A percentile compares a stretch with the other conserved stretches of the same genome.
phyloP scores from a whole-genome alignment of 2,888 invertebrate species.

The Nasonia oneida region DNA sequence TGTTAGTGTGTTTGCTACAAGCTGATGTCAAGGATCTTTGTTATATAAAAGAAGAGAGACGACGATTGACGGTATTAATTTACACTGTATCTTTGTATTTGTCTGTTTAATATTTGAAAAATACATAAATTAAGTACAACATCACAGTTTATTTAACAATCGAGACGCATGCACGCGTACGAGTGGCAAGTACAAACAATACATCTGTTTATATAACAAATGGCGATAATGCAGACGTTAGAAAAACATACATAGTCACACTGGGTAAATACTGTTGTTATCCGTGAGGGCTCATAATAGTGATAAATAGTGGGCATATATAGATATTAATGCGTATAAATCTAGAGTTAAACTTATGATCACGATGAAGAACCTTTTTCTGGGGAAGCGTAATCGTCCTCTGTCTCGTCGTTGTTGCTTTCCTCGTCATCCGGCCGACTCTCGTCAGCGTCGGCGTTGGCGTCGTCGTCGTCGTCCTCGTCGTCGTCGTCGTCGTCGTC shows the following conservation, averaged over 20 bases:
- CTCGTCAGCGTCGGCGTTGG: neutral
- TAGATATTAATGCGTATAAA: too few relatives aligned
- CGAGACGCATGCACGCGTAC: neutral
- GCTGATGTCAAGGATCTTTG: neutral
- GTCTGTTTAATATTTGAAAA: neutral
- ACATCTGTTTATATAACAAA: too few relatives aligned
- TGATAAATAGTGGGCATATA: too few relatives aligned
- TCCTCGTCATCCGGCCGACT: neutral
- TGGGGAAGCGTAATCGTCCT: conserved; percentile 11
- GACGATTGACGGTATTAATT: neutral
- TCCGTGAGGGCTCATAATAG: too few relatives aligned
- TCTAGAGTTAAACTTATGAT: neutral
- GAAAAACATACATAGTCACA: too few relatives aligned
- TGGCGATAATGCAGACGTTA: too few relatives aligned
- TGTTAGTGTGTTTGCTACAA: too few relatives aligned
- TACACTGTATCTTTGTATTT: neutral
- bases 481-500: too few relatives aligned
- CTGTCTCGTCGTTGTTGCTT: neutral
- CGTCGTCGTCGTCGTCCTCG: neutral
- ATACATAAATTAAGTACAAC: neutral
- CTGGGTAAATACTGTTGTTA: too few relatives aligned
- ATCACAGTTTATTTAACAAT: neutral
- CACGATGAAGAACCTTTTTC: conserved; percentile 52
- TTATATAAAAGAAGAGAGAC: neutral
- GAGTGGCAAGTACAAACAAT: neutral